Evolutionary conservation across 2,113 vertebrate genomes (phyloP).

Genomic region (Saimiri boliviensis): DNA sequence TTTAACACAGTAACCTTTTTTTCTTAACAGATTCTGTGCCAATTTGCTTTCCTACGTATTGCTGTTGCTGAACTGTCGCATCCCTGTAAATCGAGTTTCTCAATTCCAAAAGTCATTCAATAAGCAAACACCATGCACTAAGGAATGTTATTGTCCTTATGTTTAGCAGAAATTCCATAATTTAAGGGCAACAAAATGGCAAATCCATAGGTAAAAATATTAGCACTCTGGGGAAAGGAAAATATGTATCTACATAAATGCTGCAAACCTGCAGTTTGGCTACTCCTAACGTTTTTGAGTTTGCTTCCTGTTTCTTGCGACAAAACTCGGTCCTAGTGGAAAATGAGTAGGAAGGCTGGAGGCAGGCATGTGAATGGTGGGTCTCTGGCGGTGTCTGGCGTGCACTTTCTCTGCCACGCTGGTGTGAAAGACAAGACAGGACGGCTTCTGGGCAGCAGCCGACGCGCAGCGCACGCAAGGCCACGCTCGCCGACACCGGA

Average conservation of each 20-base stretch:
- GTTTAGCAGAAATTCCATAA: not conserved
- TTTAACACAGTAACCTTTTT: not conserved
- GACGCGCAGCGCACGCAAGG: accelerated
- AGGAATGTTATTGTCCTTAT: not conserved
- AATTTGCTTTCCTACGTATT: not conserved
- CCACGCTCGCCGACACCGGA: accelerated
- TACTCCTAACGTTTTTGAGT: not conserved
- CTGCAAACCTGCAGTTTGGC: not conserved
- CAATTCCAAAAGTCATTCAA: not conserved
- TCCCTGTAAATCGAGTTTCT: not conserved
- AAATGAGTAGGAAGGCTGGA: not conserved
- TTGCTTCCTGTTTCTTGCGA: not conserved
- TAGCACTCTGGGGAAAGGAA: not conserved
- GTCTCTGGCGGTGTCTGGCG: too few species aligned
- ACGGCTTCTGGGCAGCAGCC: accelerated
- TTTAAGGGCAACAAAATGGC: not conserved
- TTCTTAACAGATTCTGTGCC: not conserved
- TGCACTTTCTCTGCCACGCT: not conserved
- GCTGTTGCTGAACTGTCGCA: not conserved
- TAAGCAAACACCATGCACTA: not conserved
- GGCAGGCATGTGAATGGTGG: accelerated
- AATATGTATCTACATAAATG: not conserved
- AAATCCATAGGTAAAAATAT: not conserved
- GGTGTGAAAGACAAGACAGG: not conserved
- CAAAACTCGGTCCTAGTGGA: not conserved